Evolutionary conservation across 2,113 vertebrate genomes (phyloP), one percentile per base, ranked within the genome.

Genomic region (Sceloporus undulatus): DNA sequence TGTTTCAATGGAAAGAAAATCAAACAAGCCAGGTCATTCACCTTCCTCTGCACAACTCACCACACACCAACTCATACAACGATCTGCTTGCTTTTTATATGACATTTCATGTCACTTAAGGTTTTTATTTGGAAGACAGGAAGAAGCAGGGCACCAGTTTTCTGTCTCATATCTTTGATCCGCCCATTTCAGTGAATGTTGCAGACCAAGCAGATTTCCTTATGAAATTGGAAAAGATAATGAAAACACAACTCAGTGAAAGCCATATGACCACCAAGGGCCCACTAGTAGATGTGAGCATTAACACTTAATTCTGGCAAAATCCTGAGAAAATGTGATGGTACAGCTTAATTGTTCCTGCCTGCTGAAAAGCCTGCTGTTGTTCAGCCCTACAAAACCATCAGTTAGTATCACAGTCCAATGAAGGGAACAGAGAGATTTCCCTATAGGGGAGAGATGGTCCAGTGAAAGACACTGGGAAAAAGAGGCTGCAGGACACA

Each of bases 21-120:
- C 81, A 90, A 91, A 93, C 91, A 91, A 68, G 54, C 88, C 40
- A 65, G n/a, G 23, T 16, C 48, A 54, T 78, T 75, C 40, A 25
- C 19, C 34, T 25, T 34, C 40, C 59, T 14, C 78, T 70, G 73
- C 16, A 29, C 2, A 66, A 80, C 21, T 74, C 21, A 74, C 38
- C 40, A n/a, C 16, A 79, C 5, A 1, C 25, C 27, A 19, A 34
- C 38, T 65, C 59, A 76, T 13, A 85, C 56, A 56, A 75, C 5
- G 42, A 21, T 65, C 42, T 66, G 34, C 34, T 59, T 68, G 25
- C 19, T 42, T 9, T 25, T 21, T 73, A 40, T 29, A 68, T 1
- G 56, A 59, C 66, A 40, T 27, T 34, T 19, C 29, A 68, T 40
- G 25, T 34, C 11, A 65, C 38, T 21, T 19, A n/a, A 27, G 34